Evolutionary conservation across 64 coral and sea anemone genomes (phyloP), one percentile per base, ranked within the genome.

Genomic region (Orbicella faveolata): DNA sequence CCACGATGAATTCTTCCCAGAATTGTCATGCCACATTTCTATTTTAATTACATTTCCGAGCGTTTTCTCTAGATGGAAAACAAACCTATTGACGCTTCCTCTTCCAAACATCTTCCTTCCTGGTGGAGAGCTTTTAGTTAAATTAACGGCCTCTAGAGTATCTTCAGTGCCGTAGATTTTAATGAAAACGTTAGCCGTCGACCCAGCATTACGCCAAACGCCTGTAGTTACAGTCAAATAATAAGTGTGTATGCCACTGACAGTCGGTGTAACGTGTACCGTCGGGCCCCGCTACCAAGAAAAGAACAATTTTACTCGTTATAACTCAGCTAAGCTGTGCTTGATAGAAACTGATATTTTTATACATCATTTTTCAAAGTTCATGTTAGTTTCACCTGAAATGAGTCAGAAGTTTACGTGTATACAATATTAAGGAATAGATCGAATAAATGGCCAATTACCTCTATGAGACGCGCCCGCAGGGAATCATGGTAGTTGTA

Each of bases 11-110:
- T 76, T 77, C 12, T 88, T 61, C 17, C 86, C 73, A 62, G 70
- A 88, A 18, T 61, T 75, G 48, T 88, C 86, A 35, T 88, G 86
- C 86, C 86, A 88, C 5, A 76, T 59, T 36, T 77, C 51, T 34
- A 75, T 57, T 21, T 88, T 55, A 18, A 37, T 26, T 19, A 88
- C 0, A 13, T 10, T 36, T 25, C 86, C 86, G 52, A 88, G 86
- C 1, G 86, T 77, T 9, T 75, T 33, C 23, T 55, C 51, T 12
- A 88, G 86, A 44, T 76, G 11, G 19, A 88, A 34, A 36, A 88
- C 9, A 76, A 61, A 77, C 16, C 17, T 78, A 10, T 74, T 48
- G 33, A 76, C 7, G 54, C 61, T 88, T 16, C 86, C 86, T 54
- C 86, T 19, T 41, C 33, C 72, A 36, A 88, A 62, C 16, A 78